These are phyloP conservation scores for Hirudo medicinalis DNA, from an alignment of 1,140 invertebrate species.

Conservation along the genomic window DNA sequence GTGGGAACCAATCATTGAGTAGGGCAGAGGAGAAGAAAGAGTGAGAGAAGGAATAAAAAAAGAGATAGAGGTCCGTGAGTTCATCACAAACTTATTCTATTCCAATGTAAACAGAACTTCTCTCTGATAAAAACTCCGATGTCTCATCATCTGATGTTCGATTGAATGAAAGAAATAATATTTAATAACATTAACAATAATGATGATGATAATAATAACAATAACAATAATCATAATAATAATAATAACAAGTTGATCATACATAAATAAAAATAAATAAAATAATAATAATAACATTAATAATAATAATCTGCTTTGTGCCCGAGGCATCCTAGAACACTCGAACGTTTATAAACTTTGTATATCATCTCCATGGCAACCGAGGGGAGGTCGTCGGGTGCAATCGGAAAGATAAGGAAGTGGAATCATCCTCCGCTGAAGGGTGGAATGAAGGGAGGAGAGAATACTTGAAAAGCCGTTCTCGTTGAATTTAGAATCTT, in stretches of 20 bases:
- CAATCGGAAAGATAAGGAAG: not conserved
- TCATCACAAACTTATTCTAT: not conserved
- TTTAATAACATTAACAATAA: not conserved
- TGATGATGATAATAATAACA: not conserved
- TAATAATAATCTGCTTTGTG: no score
- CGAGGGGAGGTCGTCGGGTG: no score
- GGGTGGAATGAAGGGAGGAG: no score
- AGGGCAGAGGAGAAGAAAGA: not conserved
- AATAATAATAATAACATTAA: no score
- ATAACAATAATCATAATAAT: not conserved
- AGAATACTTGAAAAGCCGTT: no score
- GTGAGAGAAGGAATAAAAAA: conserved; percentile 4
- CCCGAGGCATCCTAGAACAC: no score
- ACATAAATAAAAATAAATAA: no score
- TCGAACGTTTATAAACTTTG: no score
- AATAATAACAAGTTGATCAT: not conserved
- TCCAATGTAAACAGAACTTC: no score
- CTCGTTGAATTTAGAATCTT: no score
- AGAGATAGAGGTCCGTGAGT: conserved; percentile 2
- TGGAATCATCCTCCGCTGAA: not conserved
- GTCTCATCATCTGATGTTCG: not conserved
- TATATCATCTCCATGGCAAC: no score
- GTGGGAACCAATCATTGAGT: not conserved
- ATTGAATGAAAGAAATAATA: conserved; percentile 1
- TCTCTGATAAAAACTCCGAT: no score